Percentiles rank a stretch among this genome's conserved stretches.
Evolutionary conservation across 2,888 invertebrate genomes (phyloP).

Genomic region (Dromius quadrimaculatus): DNA sequence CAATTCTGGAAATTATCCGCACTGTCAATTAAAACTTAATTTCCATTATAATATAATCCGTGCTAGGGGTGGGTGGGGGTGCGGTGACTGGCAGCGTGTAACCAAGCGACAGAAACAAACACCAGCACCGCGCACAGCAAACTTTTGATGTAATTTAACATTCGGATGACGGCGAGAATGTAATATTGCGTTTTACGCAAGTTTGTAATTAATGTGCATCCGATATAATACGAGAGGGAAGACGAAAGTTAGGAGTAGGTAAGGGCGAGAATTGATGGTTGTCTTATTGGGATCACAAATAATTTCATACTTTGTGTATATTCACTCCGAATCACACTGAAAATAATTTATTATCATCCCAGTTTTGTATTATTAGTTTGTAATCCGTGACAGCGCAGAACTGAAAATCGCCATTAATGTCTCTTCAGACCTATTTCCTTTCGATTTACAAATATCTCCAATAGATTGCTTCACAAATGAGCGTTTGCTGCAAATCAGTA

Average conservation of each 20-base stretch:
- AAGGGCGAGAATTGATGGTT: background rate
- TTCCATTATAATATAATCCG: conserved; percentile 62
- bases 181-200: conserved; percentile 51
- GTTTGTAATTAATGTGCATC: conserved; percentile 49
- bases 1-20: conserved; percentile 55
- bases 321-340: too few relatives aligned
- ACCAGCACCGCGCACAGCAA: conserved; percentile 29
- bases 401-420: too few relatives aligned
- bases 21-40: conserved; percentile 64
- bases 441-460: too few relatives aligned
- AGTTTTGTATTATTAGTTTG: too few relatives aligned
- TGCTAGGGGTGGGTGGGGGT: conserved; percentile 54
- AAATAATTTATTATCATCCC: too few relatives aligned
- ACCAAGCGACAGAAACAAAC: conserved; percentile 49
- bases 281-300: too few relatives aligned
- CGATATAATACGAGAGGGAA: conserved; percentile 30
- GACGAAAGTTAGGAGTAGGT: conserved; percentile 3
- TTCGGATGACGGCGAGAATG: conserved; percentile 49
- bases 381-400: too few relatives aligned
- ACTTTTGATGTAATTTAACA: conserved; percentile 52
- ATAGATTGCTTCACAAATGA: too few relatives aligned
- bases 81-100: conserved; percentile 20
- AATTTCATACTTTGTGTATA: too few relatives aligned
- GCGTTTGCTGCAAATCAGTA: conserved; percentile 23
- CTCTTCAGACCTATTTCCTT: too few relatives aligned